Evolutionary conservation across 2,113 vertebrate genomes (phyloP), one percentile per base, ranked within the genome.

Genomic region (Suricata suricatta): DNA sequence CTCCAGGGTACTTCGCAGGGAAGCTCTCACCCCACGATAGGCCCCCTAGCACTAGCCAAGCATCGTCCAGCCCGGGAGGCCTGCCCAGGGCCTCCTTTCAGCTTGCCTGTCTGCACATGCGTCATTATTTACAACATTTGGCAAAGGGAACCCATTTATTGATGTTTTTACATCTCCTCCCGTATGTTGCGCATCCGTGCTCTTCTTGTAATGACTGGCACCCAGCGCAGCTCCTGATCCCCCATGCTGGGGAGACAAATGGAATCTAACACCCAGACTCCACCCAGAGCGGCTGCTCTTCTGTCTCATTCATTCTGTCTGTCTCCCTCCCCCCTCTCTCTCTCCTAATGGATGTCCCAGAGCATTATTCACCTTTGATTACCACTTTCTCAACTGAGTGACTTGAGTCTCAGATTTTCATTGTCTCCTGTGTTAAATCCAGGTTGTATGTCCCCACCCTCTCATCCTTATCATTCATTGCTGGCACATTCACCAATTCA

Each of bases 111-210:
- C 76, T 69, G 44, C 64, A 80, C 76, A 63, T 84, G 81, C 84
- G 81, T 68, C 90, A 83, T 97, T 92, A 92, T 69, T 96, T 95
- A 94, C 90, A 96, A 95, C 69, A 79, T n/a, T 95, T 96, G 96
- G 96, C 90, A 94, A 95, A 95, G 74, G 0, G 0, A 93, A 50
- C 11, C 38, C 31, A 57, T 74, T 66, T 80, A 74, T 79, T 93
- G 94, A 93, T 0, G 1, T 88, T 87, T 97, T 77, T 66, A 82
- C 63, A 88, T 85, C 41, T 84, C 47, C 44, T 83, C 44, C 72
- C 91, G 63, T 54, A 89, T 87, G 90, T 5, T 41, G 74, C 71
- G 31, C 79, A 64, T 74, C 38, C 69, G 54, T 80, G 68, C 31
- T 88, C 97, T 96, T 74, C 74, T 96, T 80, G 54, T n/a, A 64